A percentile compares a stretch with the other conserved stretches of the same genome.
These are phyloP conservation scores for Montipora foliosa DNA, from an alignment of 64 coral and sea anemone genomes.

Conservation along the genomic window DNA sequence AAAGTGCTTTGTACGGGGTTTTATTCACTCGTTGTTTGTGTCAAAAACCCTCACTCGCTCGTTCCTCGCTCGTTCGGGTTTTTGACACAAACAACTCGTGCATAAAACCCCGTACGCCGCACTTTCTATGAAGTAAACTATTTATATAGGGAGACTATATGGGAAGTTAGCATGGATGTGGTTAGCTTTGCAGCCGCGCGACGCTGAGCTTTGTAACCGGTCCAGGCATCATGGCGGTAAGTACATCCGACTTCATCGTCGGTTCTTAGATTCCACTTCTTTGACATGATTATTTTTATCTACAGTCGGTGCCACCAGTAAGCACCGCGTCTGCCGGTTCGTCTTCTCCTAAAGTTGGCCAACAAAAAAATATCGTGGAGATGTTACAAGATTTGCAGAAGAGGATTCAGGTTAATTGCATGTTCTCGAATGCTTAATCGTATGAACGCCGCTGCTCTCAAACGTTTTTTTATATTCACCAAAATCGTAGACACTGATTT, in stretches of 20 bases:
- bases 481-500: not conserved
- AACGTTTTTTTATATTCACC: not conserved
- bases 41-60: no score
- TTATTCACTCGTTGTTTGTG: no score
- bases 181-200: conserved; percentile 13
- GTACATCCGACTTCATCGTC: not conserved
- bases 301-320: conserved; percentile 44
- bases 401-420: conserved; percentile 47
- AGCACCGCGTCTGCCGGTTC: conserved; percentile 36
- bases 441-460: not conserved
- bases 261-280: not conserved
- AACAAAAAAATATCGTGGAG: conserved; percentile 44
- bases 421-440: not conserved
- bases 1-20: no score
- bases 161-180: no score
- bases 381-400: conserved; percentile 70
- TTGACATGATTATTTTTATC: not conserved
- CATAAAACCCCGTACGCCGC: no score
- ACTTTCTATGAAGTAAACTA: no score
- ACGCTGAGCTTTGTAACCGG: conserved; percentile 6
- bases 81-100: no score
- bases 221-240: conserved; percentile 62
- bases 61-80: no score
- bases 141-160: no score
- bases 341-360: conserved; percentile 9